Evolutionary conservation across 30 jellyfish, hydroid and myxozoan species (phyloP).

Genomic region (Aurelia coerulea): DNA sequence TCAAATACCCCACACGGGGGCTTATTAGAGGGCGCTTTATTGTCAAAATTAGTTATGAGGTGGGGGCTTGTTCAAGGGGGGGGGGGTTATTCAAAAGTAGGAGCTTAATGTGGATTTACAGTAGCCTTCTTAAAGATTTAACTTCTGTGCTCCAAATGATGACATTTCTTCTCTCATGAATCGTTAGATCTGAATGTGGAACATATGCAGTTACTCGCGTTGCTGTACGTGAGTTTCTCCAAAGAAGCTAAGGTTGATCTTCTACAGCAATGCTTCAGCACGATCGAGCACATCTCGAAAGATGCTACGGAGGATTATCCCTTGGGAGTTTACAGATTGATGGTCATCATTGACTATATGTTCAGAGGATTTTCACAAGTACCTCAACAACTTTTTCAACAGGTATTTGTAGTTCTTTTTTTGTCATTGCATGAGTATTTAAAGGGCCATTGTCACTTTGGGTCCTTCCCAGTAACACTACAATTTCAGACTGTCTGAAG

Average conservation of each 20-base stretch:
- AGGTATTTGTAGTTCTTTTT: constrained; percentile 14
- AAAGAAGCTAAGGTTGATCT: constrained; percentile 35
- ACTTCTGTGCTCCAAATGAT: neutral
- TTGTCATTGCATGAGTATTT: neutral
- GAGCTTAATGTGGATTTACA: too few relatives aligned
- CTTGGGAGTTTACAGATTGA: constrained; percentile 37
- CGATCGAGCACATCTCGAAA: constrained; percentile 7
- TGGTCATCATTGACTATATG: constrained; percentile 42
- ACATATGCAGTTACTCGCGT: constrained; percentile 73
- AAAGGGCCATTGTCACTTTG: neutral
- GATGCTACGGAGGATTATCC: constrained; percentile 16
- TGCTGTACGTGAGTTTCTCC: constrained; percentile 64
- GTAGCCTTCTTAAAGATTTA: neutral
- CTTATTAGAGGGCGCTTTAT: too few relatives aligned
- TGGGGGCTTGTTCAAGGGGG: too few relatives aligned
- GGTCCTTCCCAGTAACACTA: neutral
- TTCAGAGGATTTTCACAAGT: constrained; percentile 39
- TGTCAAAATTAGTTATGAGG: too few relatives aligned
- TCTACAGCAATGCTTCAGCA: constrained; percentile 23
- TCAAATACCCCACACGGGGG: too few relatives aligned
- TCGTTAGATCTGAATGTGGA: constrained; percentile 80
- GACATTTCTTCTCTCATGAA: neutral
- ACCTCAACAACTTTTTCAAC: constrained; percentile 51
- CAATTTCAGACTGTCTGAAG: too few relatives aligned
- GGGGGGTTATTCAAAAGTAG: too few relatives aligned